Conservation (phyloP, 1,140 invertebrate genomes). For the Procambarus clarkii region DNA sequence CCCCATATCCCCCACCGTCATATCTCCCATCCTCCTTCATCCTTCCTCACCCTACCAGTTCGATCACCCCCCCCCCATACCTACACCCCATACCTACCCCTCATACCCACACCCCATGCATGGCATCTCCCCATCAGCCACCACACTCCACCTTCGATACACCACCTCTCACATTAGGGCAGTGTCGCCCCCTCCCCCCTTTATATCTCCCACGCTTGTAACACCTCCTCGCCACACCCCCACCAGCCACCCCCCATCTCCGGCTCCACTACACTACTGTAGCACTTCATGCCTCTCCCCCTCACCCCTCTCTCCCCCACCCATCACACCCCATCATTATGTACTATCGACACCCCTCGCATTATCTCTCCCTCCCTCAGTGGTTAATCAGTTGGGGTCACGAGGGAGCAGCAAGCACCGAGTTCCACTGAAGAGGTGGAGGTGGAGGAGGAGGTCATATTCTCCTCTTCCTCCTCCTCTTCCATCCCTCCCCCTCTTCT, state of each 20-base stretch:
- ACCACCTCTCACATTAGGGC: neutral
- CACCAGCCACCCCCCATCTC: too few species aligned
- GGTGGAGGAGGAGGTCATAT: neutral
- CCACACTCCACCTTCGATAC: neutral
- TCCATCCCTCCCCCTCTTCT: neutral
- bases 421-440: neutral
- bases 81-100: too few species aligned
- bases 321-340: neutral
- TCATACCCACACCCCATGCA: neutral
- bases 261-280: neutral
- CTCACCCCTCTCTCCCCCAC: too few species aligned
- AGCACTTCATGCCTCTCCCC: neutral
- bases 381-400: neutral
- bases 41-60: too few species aligned
- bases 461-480: neutral
- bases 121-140: neutral
- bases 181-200: too few species aligned
- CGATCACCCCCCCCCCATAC: too few species aligned
- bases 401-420: neutral
- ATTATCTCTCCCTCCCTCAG: neutral
- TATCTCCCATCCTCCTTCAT: too few species aligned
- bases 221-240: too few species aligned
- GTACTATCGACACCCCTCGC: too few species aligned
- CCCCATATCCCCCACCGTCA: too few species aligned
- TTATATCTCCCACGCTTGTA: too few species aligned